Evolutionary conservation across 2,888 invertebrate species (phyloP).

Genomic region (Dorcus parallelipipedus): DNA sequence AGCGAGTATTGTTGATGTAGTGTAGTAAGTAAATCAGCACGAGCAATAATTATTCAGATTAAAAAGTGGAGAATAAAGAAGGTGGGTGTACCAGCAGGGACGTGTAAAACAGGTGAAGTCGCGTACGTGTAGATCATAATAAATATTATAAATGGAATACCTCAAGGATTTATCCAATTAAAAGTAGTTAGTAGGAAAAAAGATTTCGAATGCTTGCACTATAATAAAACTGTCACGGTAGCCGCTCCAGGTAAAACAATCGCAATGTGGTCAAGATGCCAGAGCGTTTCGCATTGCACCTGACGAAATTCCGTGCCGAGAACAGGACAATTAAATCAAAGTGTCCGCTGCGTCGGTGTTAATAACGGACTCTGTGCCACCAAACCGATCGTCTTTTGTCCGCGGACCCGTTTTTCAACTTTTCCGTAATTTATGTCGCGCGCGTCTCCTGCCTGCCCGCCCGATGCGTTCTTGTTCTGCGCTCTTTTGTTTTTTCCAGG

Average conservation of each 20-base stretch:
- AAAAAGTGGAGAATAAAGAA: too few species aligned
- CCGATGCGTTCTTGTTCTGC: slow-evolving; percentile 25
- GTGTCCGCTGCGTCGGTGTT: slow-evolving; percentile 40
- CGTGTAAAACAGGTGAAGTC: background rate
- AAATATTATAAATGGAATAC: slow-evolving; percentile 15
- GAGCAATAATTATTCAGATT: too few species aligned
- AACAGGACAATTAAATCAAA: slow-evolving; percentile 46
- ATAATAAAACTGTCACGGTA: slow-evolving; percentile 36
- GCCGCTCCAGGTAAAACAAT: slow-evolving; percentile 27
- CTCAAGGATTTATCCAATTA: slow-evolving; percentile 23
- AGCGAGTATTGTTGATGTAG: too few species aligned
- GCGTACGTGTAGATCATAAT: slow-evolving; percentile 13
- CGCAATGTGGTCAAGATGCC: slow-evolving; percentile 28
- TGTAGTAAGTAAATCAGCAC: too few species aligned
- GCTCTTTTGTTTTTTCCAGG: slow-evolving; percentile 17
- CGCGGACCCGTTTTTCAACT: slow-evolving; percentile 29
- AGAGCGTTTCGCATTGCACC: slow-evolving; percentile 35
- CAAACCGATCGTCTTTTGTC: slow-evolving; percentile 29
- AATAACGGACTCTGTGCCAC: slow-evolving; percentile 38
- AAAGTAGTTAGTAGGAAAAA: slow-evolving; percentile 23
- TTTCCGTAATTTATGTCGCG: slow-evolving; percentile 39
- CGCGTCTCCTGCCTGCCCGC: slow-evolving; percentile 10
- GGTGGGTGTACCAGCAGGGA: too few species aligned
- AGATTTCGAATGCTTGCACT: slow-evolving; percentile 25
- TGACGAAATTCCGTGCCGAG: slow-evolving; percentile 39